phyloP scores from a whole-genome alignment of 2,113 vertebrate species.

The Bubalus kerabau region DNA sequence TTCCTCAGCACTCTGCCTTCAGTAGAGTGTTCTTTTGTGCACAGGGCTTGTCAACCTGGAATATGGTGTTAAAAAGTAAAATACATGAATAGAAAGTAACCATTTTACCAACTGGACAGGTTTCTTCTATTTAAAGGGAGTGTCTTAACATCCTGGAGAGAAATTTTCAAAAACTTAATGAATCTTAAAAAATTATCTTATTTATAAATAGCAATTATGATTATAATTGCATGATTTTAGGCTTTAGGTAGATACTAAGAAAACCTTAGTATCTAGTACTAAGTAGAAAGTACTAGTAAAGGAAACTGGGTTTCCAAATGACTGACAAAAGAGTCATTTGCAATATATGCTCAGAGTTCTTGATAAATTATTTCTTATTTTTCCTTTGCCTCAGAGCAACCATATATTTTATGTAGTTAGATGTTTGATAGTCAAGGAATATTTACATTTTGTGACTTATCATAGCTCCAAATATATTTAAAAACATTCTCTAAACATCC shows the following conservation, averaged over 20 bases:
- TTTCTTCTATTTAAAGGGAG: background rate
- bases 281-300: background rate
- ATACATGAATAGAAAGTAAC: background rate
- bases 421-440: background rate
- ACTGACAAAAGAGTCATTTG: background rate
- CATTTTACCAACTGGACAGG: background rate
- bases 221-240: background rate
- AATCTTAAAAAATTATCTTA: background rate
- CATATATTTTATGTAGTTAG: background rate
- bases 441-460: conserved; percentile 1
- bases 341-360: background rate
- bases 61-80: background rate
- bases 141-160: background rate
- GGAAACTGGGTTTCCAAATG: background rate
- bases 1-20: background rate
- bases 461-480: background rate
- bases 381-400: background rate
- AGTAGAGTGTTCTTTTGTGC: background rate
- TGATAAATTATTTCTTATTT: background rate
- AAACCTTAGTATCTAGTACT: background rate
- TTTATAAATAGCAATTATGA: background rate
- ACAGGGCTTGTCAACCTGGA: background rate
- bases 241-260: background rate
- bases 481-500: background rate
- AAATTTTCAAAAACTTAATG: background rate